Percentiles rank a stretch among this genome's conserved stretches.
These are phyloP conservation scores for Itoplectis maculator DNA, from an alignment of 2,888 invertebrate genomes.

Conservation along the genomic window DNA sequence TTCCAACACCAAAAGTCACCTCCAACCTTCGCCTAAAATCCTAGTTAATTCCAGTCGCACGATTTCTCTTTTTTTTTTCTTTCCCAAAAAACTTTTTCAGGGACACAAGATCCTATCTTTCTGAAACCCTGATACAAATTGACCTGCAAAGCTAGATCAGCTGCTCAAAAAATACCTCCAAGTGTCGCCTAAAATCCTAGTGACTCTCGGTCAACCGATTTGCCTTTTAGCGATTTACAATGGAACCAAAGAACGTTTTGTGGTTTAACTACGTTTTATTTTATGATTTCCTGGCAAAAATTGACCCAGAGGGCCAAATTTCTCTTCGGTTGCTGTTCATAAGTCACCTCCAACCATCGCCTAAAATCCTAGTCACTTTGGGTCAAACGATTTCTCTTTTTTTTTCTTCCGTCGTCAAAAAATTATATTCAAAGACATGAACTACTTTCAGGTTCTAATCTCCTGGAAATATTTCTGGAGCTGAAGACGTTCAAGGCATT, in stretches of 20 bases:
- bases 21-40: neutral
- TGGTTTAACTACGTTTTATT: neutral
- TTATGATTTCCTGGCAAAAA: neutral
- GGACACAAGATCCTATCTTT: neutral
- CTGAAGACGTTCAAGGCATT: neutral
- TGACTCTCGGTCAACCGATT: conserved; percentile 11
- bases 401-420: too few relatives aligned
- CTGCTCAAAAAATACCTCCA: neutral
- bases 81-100: neutral
- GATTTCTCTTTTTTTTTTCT: neutral
- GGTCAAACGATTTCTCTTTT: too few relatives aligned
- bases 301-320: neutral
- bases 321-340: neutral
- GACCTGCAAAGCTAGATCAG: neutral
- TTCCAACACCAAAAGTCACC: neutral
- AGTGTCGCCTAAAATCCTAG: neutral
- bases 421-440: neutral
- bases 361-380: neutral
- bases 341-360: neutral
- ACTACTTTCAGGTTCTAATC: neutral
- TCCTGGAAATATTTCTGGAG: neutral
- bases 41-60: neutral
- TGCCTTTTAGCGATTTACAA: conserved; percentile 13
- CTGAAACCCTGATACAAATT: neutral
- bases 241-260: neutral